Conservation (phyloP, 2,888 invertebrate genomes). For the Mimachlamys varia region DNA sequence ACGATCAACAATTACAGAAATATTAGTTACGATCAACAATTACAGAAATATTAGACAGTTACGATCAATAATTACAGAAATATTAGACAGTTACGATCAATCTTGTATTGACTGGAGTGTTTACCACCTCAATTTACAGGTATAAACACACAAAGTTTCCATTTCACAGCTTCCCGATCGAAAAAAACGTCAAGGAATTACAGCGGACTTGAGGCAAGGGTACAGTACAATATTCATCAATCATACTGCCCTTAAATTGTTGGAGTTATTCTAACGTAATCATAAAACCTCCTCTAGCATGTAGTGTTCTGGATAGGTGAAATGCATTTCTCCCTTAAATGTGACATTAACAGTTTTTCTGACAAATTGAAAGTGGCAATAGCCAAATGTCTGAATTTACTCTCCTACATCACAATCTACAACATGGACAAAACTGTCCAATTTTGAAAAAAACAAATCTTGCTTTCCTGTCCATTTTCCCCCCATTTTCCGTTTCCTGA, state of each 20-base stretch:
- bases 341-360: conserved; percentile 31
- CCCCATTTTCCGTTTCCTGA: conserved; percentile 15
- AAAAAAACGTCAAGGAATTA: neutral
- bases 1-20: no score
- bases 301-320: conserved; percentile 29
- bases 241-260: neutral
- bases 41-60: no score
- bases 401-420: neutral
- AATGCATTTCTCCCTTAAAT: conserved; percentile 31
- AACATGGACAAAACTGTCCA: conserved; percentile 36
- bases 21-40: no score
- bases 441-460: conserved; percentile 34
- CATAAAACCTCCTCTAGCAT: neutral
- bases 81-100: neutral
- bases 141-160: neutral
- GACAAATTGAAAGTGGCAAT: conserved; percentile 36
- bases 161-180: neutral
- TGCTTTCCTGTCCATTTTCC: conserved; percentile 36
- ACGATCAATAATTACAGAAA: neutral
- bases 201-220: neutral
- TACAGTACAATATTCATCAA: conserved; percentile 24
- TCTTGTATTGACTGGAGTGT: neutral
- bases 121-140: neutral
- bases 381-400: conserved; percentile 12
- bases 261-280: conserved; percentile 26